Base-by-base conservation (phyloP, 1,140 invertebrate genomes). In the Nasonia vitripennis region DNA sequence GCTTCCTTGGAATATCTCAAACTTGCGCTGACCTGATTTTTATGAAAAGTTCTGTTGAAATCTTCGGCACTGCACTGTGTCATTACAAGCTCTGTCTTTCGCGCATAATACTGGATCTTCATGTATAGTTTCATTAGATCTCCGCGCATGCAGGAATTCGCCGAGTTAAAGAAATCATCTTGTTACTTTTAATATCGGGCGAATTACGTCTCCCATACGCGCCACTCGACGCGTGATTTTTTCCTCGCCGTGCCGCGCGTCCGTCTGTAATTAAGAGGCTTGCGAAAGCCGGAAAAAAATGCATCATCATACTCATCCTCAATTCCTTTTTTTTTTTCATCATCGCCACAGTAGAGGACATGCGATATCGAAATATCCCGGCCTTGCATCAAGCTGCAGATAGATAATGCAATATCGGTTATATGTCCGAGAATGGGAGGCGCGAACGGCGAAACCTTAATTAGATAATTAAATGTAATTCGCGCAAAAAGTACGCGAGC, bases 321-420 rank as follows among this genome's bases (percentile, higher is more conserved):
- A 11, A 31, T 77, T 77, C 48, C 23, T 31, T n/a, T n/a, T 45
- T 77, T 77, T 20, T 77, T 75, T 75, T 75, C 23, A 37, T 41
- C 73, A 37, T 20, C 17, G 2, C 14, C 34, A 34, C 37, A 75
- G 27, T 27, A 37, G 10, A 31, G 70, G 70, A 34, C 70, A 73
- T 5, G 34, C 2, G 70, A 73, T 73, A 73, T 73, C 70, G 27
- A 73, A 73, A 73, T 14, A 73, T n/a, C 11, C 27, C 51, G 51
- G 14, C 20, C 14, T 62, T n/a, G 55, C 55, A 55, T 55, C 55
- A 17, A 20, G 55, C 55, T 17, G 17, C 17, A 62, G 55, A 51
- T 9, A 51, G 9, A 51, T 51, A 37, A 51, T 51, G 55, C 51
- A 14, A 55, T 37, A 37, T 55, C 51, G 17, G 17, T 55, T 55